Evolutionary conservation across 2,888 invertebrate genomes (phyloP).

Genomic region (Conchocele bisecta): DNA sequence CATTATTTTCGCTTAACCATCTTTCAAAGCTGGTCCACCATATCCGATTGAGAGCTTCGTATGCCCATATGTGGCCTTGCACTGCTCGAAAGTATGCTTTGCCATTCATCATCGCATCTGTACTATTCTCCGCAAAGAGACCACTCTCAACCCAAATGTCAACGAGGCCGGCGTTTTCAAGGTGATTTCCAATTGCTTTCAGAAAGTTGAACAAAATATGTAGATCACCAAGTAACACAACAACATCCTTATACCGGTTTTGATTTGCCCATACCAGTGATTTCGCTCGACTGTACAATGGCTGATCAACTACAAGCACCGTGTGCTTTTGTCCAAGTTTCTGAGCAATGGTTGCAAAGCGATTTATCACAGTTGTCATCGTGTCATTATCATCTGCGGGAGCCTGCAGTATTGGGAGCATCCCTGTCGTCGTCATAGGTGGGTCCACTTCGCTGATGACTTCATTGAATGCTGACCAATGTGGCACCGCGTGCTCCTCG

Average conservation of each 20-base stretch:
- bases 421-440: conserved; percentile 22
- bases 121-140: conserved; percentile 8
- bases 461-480: conserved; percentile 24
- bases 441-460: background rate
- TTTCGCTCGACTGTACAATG: conserved; percentile 1
- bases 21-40: conserved; percentile 4
- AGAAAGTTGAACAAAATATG: conserved; percentile 34
- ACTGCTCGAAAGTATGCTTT: conserved; percentile 27
- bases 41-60: conserved; percentile 20
- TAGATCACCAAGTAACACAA: conserved; percentile 1
- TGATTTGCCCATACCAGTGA: conserved; percentile 4
- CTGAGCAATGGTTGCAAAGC: conserved; percentile 14
- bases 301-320: conserved; percentile 30
- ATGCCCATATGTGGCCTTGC: conserved; percentile 12
- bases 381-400: conserved; percentile 44
- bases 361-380: conserved; percentile 23
- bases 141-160: conserved; percentile 29
- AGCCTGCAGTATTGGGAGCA: conserved; percentile 33
- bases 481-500: conserved; percentile 14
- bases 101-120: conserved; percentile 17
- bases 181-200: conserved; percentile 26
- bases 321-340: conserved; percentile 29
- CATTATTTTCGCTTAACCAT: too few species aligned
- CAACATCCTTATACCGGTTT: background rate
- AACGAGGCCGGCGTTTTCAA: conserved; percentile 26